Evolutionary conservation across 2,797 vertebrate species (phyloP).

Genomic region (Sebastes jordani): DNA sequence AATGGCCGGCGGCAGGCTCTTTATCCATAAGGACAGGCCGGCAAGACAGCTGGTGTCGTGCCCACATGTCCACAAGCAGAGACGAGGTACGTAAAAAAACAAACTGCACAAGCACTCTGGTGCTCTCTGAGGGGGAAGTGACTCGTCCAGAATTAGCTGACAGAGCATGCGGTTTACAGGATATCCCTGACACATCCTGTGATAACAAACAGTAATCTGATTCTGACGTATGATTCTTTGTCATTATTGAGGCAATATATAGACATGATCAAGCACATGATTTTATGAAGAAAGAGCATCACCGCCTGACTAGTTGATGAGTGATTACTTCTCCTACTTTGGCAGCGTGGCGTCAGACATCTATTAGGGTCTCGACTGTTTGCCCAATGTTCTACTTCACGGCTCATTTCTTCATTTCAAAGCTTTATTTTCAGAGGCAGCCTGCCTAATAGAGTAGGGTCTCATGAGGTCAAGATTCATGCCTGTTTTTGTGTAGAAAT

Average conservation of each 20-base stretch:
- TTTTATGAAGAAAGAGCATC: background rate
- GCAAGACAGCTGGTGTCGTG: slow-evolving; percentile 61
- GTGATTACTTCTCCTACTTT: background rate
- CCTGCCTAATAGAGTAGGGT: background rate
- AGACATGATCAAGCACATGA: background rate
- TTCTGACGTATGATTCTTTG: background rate
- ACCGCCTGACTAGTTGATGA: slow-evolving; percentile 17
- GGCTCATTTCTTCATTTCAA: slow-evolving; percentile 58
- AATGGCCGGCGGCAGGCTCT: slow-evolving; percentile 51
- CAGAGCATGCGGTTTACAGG: background rate
- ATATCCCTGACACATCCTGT: slow-evolving; percentile 28
- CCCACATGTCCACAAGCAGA: slow-evolving; percentile 52
- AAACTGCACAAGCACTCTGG: slow-evolving; percentile 18
- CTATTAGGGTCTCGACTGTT: slow-evolving; percentile 5
- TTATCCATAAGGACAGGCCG: slow-evolving; percentile 70
- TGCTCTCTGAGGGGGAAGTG: slow-evolving; percentile 24
- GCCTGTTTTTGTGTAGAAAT: slow-evolving; percentile 20
- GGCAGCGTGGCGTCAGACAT: slow-evolving; percentile 5
- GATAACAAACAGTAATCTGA: background rate
- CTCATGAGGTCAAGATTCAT: background rate
- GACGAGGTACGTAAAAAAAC: slow-evolving; percentile 60
- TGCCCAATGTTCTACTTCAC: slow-evolving; percentile 49
- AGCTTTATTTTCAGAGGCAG: slow-evolving; percentile 19
- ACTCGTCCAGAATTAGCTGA: slow-evolving; percentile 21
- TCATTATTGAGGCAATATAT: background rate